phyloP scores from a whole-genome alignment of 2,797 vertebrate genomes.

The Phataginus tetradactyla region DNA sequence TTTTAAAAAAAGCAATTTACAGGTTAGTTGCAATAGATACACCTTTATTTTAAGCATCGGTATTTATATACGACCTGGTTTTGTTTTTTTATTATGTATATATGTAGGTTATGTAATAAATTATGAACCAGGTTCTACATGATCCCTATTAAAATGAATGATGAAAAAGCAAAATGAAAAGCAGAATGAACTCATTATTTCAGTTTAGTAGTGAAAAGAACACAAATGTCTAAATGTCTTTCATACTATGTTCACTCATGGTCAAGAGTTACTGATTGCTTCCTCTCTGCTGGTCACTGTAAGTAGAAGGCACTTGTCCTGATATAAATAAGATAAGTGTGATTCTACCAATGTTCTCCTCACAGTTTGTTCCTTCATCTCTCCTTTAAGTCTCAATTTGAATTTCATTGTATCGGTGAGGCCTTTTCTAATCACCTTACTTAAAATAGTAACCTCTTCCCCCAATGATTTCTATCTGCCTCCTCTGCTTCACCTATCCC shows the following conservation, averaged over 20 bases:
- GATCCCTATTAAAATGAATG: background rate
- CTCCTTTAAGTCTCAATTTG: slow-evolving; percentile 22
- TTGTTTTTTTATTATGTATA: background rate
- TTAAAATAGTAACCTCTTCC: background rate
- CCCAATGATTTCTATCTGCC: background rate
- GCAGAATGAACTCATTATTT: background rate
- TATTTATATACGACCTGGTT: background rate
- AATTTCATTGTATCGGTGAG: background rate
- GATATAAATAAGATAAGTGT: background rate
- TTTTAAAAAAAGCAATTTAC: background rate
- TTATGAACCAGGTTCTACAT: background rate
- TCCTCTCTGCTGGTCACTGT: background rate
- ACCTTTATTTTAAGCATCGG: background rate
- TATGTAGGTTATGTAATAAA: background rate
- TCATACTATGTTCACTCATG: background rate
- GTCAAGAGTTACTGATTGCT: background rate
- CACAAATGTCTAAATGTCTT: background rate
- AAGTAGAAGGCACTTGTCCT: background rate
- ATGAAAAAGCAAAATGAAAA: background rate
- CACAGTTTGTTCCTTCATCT: background rate
- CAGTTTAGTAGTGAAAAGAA: background rate
- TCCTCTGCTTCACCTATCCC: background rate
- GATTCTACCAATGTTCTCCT: background rate
- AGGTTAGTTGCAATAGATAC: background rate
- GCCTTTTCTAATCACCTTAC: background rate